Conservation (phyloP, 2,888 invertebrate genomes). For the Mythimna vitellina region DNA sequence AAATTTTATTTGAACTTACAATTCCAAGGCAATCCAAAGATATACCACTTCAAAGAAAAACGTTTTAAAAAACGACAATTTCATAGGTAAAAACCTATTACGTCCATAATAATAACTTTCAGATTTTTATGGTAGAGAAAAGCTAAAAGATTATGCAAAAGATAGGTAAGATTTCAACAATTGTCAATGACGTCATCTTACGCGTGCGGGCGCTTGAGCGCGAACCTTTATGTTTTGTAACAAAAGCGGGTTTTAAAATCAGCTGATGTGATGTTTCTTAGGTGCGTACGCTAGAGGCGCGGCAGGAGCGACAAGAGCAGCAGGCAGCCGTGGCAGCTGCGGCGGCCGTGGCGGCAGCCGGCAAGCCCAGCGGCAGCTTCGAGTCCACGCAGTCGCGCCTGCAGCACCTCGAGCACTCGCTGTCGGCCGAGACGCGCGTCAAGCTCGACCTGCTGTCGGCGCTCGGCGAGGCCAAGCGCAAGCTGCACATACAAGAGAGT, state of each 20-base stretch:
- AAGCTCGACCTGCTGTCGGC: slow-evolving; percentile 99
- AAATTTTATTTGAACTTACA: no score
- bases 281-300: slow-evolving; percentile 73
- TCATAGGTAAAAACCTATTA: no score
- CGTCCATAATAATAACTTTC: no score
- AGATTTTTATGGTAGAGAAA: no score
- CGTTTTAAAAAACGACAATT: no score
- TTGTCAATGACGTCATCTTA: no score
- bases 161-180: no score
- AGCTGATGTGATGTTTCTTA: background rate
- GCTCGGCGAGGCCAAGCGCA: slow-evolving; percentile 98
- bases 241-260: background rate
- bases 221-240: no score
- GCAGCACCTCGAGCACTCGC: slow-evolving; percentile 96
- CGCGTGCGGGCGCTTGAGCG: no score
- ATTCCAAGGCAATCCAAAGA: no score
- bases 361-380: slow-evolving; percentile 83
- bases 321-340: slow-evolving; percentile 28
- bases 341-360: slow-evolving; percentile 34
- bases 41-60: no score
- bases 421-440: slow-evolving; percentile 99
- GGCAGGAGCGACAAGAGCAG: slow-evolving; percentile 67
- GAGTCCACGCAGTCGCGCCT: slow-evolving; percentile 97
- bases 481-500: slow-evolving; percentile 95
- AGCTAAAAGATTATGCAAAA: no score